These are phyloP conservation scores for Ypsolopha sequella DNA, from an alignment of 2,888 invertebrate species.

Conservation along the genomic window DNA sequence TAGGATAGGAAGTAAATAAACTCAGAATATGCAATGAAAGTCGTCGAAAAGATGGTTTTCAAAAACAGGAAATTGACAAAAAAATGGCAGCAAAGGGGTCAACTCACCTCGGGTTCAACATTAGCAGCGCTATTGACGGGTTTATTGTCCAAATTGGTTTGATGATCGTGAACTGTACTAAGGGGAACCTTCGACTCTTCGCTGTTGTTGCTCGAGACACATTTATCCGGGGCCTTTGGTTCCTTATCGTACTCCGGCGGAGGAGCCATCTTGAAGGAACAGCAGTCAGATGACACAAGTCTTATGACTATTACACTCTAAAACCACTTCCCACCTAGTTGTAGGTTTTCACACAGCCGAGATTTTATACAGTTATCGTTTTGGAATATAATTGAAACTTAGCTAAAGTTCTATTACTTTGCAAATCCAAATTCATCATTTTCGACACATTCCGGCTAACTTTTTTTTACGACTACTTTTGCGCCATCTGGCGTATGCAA, in stretches of 20 bases:
- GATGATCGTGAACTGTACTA: constrained; percentile 49
- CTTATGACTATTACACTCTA: constrained; percentile 63
- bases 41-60: background rate
- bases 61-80: constrained; percentile 3
- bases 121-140: constrained; percentile 34
- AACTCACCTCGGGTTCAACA: constrained; percentile 58
- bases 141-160: constrained; percentile 49
- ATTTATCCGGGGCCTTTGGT: constrained; percentile 82
- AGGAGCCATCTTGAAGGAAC: constrained; percentile 81
- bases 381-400: constrained; percentile 39
- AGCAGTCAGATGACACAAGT: constrained; percentile 71
- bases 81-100: constrained; percentile 40
- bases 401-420: constrained; percentile 50
- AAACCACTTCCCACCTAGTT: constrained; percentile 45
- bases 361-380: constrained; percentile 50
- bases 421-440: constrained; percentile 55
- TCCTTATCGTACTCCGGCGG: constrained; percentile 82
- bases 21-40: background rate
- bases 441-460: constrained; percentile 57
- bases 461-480: constrained; percentile 47
- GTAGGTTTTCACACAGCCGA: constrained; percentile 36
- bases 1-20: too few species aligned
- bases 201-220: constrained; percentile 42
- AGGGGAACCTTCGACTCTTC: constrained; percentile 63
- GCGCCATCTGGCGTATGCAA: constrained; percentile 14